Base-by-base conservation (phyloP, 2,113 vertebrate species). In the Phyllopteryx taeniolatus region DNA sequence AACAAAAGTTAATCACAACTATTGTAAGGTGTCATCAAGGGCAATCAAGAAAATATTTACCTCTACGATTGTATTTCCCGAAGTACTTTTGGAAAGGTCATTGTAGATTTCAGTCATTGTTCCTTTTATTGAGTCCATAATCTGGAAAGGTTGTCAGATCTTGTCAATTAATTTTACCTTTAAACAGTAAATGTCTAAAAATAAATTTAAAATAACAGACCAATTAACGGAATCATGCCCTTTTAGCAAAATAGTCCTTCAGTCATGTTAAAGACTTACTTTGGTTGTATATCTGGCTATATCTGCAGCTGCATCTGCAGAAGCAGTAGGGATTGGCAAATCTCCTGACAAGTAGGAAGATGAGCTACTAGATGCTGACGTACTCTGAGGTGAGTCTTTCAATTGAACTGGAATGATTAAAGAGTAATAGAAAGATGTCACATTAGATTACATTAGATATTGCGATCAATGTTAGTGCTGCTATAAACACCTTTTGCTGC, bases 31-130 rank as follows among this genome's bases (percentile, higher is more conserved):
- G 51, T 11, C 12, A 47, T 17, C n/a, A 31, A 17, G n/a, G 22
- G 43, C 3, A 27, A 47, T 66, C 35, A 69, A 4, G 8, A 11
- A 42, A 39, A 14, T 4, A 75, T 90, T 83, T 79, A 98, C 97
- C 95, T 99, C 97, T 14, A 95, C 95, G 83, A 98, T 96, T 13
- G 96, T 98, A 91, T 95, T 99, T 81, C 97, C 97, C 1, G 97
- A 95, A 20, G 96, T 96, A 90, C 93, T 98, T 92, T 96, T 98
- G 54, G 97, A 98, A 68, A 99, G 95, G 77, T 99, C 97, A 3
- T 98, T 98, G 81, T 98, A 99, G 74, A 99, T 98, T 90, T 99
- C 97, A 0, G 96, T 98, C 97, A 99, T 96, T 12, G 97, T 99
- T 81, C 97, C 97, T 92, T 99, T 98, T 79, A 99, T 98, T 4